Evolutionary conservation across 2,113 vertebrate species (phyloP).

Genomic region (Varanus salvator): DNA sequence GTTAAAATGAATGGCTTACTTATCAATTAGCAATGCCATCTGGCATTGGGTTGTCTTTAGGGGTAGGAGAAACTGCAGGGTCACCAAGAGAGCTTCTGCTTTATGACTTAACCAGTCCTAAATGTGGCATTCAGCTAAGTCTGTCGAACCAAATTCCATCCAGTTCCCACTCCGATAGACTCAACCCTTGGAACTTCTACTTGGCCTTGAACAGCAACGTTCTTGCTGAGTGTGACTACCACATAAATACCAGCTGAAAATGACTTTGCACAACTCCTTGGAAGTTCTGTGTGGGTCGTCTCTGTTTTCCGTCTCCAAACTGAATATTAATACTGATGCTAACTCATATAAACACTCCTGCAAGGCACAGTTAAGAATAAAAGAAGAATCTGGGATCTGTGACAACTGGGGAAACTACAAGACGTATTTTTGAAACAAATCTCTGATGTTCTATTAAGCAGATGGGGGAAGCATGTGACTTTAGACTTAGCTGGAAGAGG

Average conservation of each 20-base stretch:
- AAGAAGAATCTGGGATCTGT: not conserved
- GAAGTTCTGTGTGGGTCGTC: no score
- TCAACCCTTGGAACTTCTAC: not conserved
- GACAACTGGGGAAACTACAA: not conserved
- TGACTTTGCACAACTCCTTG: no score
- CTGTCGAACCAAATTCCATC: constrained; percentile 16
- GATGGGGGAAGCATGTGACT: no score
- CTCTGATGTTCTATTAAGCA: no score
- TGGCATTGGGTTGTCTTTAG: constrained; percentile 52
- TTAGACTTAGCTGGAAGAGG: no score
- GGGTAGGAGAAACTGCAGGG: constrained; percentile 43
- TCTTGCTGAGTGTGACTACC: no score
- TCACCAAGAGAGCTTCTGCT: not conserved
- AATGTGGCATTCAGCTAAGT: not conserved
- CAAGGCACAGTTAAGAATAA: not conserved
- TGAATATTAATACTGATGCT: not conserved
- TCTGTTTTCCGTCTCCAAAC: no score
- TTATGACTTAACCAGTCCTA: not conserved
- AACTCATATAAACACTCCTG: not conserved
- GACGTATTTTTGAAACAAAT: not conserved
- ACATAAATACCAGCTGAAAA: no score
- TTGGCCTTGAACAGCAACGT: not conserved
- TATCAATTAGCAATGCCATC: constrained; percentile 61
- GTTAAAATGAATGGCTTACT: constrained; percentile 69
- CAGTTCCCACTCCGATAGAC: not conserved